phyloP scores from a whole-genome alignment of 2,113 vertebrate genomes.

The Ranitomeya variabilis region DNA sequence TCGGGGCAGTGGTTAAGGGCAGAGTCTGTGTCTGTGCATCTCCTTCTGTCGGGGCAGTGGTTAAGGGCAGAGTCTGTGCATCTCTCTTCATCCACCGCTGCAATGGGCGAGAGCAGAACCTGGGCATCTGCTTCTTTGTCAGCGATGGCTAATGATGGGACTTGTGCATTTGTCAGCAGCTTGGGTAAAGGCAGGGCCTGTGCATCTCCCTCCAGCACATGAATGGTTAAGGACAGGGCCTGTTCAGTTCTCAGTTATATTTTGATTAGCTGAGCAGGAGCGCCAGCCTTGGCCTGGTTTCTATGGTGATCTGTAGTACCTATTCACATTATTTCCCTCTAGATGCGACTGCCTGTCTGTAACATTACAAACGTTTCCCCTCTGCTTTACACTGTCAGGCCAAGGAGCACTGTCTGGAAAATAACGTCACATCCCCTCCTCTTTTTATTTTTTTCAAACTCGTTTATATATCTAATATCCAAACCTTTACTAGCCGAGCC shows the following conservation, averaged over 20 bases:
- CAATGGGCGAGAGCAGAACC: not conserved
- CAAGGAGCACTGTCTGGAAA: conserved; percentile 15
- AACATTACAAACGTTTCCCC: conserved; percentile 47
- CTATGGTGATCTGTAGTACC: conserved; percentile 76
- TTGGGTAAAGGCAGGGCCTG: not conserved
- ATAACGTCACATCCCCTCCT: conserved; percentile 13
- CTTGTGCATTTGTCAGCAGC: not conserved
- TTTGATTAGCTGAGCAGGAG: conserved; percentile 66
- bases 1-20: not conserved
- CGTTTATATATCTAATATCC: not conserved
- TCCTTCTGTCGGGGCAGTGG: not conserved
- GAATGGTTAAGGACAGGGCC: conserved; percentile 46
- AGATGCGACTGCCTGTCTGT: conserved; percentile 64
- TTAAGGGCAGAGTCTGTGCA: not conserved
- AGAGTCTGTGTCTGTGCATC: not conserved
- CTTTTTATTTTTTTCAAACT: not conserved
- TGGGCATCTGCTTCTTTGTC: no score
- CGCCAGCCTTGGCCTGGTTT: conserved; percentile 70
- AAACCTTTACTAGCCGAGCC: no score
- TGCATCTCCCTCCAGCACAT: not conserved
- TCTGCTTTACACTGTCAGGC: conserved; percentile 29
- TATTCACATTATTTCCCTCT: conserved; percentile 67
- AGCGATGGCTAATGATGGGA: not conserved
- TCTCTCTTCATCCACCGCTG: not conserved
- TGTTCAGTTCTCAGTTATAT: conserved; percentile 53